phyloP scores from a whole-genome alignment of 2,888 invertebrate genomes.

The Synanthedon tipuliformis region DNA sequence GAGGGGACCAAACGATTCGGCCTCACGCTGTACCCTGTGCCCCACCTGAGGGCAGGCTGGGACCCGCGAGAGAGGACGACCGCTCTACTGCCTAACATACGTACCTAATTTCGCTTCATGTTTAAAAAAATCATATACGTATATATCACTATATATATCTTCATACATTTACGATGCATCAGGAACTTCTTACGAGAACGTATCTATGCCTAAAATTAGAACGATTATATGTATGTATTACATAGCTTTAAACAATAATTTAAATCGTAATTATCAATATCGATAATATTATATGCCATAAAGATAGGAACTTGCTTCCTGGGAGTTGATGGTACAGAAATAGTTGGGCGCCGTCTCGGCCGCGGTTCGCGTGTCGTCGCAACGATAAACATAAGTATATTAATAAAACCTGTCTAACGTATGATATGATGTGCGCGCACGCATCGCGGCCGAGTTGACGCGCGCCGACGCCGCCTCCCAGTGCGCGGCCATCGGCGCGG shows the following conservation, averaged over 20 bases:
- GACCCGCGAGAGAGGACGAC: slow-evolving; percentile 60
- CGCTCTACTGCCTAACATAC: slow-evolving; percentile 69
- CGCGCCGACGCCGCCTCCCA: slow-evolving; percentile 64
- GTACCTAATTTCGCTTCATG: slow-evolving; percentile 67
- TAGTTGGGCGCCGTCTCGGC: slow-evolving; percentile 52
- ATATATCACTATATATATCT: slow-evolving; percentile 67
- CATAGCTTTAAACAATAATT: slow-evolving; percentile 72
- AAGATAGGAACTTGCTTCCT: slow-evolving; percentile 73
- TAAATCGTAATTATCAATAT: slow-evolving; percentile 72
- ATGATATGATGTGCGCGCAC: slow-evolving; percentile 64
- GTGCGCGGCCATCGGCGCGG: slow-evolving; percentile 58
- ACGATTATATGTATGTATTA: slow-evolving; percentile 73
- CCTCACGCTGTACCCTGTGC: neutral
- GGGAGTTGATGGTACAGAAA: slow-evolving; percentile 65
- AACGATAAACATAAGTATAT: slow-evolving; percentile 60
- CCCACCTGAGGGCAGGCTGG: slow-evolving; percentile 5
- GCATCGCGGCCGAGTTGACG: slow-evolving; percentile 43
- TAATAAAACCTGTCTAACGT: slow-evolving; percentile 69
- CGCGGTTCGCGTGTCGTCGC: slow-evolving; percentile 50
- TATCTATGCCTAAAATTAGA: slow-evolving; percentile 71
- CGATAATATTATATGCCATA: slow-evolving; percentile 73
- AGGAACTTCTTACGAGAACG: slow-evolving; percentile 72
- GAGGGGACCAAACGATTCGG: neutral
- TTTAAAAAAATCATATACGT: slow-evolving; percentile 70
- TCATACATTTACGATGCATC: slow-evolving; percentile 70